Evolutionary conservation across 2,797 vertebrate genomes (phyloP).

Genomic region (Cuniculus paca): DNA sequence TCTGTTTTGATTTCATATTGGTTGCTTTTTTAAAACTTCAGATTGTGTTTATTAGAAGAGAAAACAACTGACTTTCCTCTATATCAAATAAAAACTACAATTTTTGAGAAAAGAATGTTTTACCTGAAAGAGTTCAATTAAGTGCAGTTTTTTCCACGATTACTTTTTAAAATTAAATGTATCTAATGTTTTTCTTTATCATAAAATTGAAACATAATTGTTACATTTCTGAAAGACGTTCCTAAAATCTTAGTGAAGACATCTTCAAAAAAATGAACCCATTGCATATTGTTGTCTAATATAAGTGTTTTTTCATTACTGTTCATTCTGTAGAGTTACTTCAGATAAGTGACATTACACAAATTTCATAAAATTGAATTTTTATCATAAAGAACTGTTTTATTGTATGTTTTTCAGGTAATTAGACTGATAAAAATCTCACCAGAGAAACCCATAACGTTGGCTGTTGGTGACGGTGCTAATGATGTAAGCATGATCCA

Average conservation of each 20-base stretch:
- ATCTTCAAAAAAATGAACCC: background rate
- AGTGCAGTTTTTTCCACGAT: constrained; percentile 2
- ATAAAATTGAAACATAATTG: constrained; percentile 45
- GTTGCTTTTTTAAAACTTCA: constrained; percentile 29
- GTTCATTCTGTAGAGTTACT: constrained; percentile 33
- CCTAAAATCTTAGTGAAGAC: constrained; percentile 18
- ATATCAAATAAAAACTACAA: constrained; percentile 19
- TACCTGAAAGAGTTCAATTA: constrained; percentile 40
- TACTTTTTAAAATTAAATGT: background rate
- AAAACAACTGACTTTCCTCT: constrained; percentile 25
- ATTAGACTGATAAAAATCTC: constrained; percentile 97
- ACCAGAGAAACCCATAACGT: constrained; percentile 97
- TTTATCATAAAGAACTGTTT: constrained; percentile 32
- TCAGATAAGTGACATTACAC: constrained; percentile 14
- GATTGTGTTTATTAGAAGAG: background rate
- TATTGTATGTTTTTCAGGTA: constrained; percentile 90
- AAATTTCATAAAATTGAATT: background rate
- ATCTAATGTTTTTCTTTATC: constrained; percentile 12
- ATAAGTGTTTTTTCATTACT: background rate
- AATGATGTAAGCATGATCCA: constrained; percentile 99
- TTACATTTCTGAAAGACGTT: constrained; percentile 36
- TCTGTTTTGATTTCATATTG: constrained; percentile 8
- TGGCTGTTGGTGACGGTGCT: constrained; percentile 97
- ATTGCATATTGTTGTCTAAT: background rate
- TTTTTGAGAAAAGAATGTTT: constrained; percentile 52